Percentiles rank a stretch among this genome's conserved stretches.
These are phyloP conservation scores for Plemyria rubiginata DNA, from an alignment of 2,888 invertebrate genomes.

Conservation along the genomic window DNA sequence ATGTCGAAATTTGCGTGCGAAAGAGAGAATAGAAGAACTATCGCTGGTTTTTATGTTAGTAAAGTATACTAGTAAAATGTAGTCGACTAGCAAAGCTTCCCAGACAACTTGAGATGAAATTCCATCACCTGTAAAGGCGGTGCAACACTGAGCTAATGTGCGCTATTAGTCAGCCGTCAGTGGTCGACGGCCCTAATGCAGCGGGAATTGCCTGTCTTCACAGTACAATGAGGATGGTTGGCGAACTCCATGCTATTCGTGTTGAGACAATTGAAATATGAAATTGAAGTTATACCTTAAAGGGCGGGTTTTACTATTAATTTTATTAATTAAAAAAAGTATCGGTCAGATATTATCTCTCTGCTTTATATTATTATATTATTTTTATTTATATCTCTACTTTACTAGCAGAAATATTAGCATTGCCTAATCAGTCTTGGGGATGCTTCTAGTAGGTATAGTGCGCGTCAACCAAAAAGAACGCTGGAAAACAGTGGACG, in stretches of 20 bases:
- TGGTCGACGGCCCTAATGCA: slow-evolving; percentile 40
- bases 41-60: background rate
- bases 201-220: slow-evolving; percentile 44
- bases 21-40: background rate
- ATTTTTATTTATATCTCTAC: too few species aligned
- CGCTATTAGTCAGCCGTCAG: slow-evolving; percentile 47
- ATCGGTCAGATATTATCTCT: too few species aligned
- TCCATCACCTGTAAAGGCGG: slow-evolving; percentile 33
- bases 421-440: too few species aligned
- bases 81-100: slow-evolving; percentile 9
- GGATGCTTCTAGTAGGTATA: too few species aligned
- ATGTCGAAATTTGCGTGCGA: too few species aligned
- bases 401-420: too few species aligned
- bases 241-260: background rate
- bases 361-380: too few species aligned
- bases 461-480: too few species aligned
- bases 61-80: background rate
- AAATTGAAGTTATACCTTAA: too few species aligned
- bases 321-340: too few species aligned
- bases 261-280: background rate
- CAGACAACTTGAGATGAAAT: slow-evolving; percentile 17
- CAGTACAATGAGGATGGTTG: slow-evolving; percentile 8
- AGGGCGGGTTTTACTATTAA: too few species aligned
- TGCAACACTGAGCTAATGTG: slow-evolving; percentile 43
- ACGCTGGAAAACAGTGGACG: too few species aligned